Evolutionary conservation across 2,113 vertebrate genomes (phyloP).

Genomic region (Xenopus tropicalis): DNA sequence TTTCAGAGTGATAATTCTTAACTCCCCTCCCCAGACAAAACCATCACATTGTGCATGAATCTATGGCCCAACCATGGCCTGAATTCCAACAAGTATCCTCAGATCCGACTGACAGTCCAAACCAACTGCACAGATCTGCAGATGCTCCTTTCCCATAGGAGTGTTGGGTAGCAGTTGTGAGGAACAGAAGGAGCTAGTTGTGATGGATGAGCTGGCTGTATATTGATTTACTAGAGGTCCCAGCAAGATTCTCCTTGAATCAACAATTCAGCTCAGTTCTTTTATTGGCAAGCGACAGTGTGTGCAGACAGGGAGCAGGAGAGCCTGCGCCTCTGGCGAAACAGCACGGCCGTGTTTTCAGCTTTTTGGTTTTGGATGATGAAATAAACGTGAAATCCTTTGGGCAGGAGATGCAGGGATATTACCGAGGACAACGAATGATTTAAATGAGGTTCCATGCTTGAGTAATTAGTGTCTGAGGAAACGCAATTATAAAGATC

Average conservation of each 20-base stretch:
- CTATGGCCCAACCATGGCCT: not conserved
- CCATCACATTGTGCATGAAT: not conserved
- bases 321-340: constrained; percentile 21
- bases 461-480: constrained; percentile 20
- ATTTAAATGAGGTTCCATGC: constrained; percentile 6
- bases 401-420: constrained; percentile 25
- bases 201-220: constrained; percentile 6
- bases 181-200: not conserved
- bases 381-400: constrained; percentile 39
- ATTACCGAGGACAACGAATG: constrained; percentile 11
- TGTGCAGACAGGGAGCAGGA: constrained; percentile 2
- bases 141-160: not conserved
- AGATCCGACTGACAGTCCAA: not conserved
- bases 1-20: too few relatives aligned
- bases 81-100: not conserved
- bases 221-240: constrained; percentile 23
- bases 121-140: not conserved
- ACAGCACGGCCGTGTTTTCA: constrained; percentile 17
- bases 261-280: constrained; percentile 21
- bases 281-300: not conserved
- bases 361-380: constrained; percentile 36
- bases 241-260: constrained; percentile 16
- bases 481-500: constrained; percentile 20
- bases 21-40: not conserved
- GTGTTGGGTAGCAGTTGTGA: not conserved